These are phyloP conservation scores for Parazoanthus atlanticus DNA, from an alignment of 92 coral and sea anemone genomes.

Conservation along the genomic window DNA sequence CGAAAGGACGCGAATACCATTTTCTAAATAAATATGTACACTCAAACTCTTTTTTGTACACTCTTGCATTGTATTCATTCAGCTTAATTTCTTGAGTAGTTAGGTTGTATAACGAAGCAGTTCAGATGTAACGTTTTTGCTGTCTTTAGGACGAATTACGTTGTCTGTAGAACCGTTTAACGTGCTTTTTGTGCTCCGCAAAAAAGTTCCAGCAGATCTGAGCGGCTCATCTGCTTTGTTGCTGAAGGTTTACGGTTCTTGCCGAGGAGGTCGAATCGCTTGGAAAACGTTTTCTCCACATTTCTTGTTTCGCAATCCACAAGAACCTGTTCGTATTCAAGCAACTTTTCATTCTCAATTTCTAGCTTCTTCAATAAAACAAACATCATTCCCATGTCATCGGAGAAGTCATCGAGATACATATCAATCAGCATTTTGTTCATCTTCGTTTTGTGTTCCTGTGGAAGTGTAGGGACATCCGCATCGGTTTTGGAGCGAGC, in stretches of 20 bases:
- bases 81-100: too few relatives aligned
- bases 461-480: constrained; percentile 29
- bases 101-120: too few relatives aligned
- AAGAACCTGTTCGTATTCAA: constrained; percentile 16
- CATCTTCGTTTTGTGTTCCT: constrained; percentile 22
- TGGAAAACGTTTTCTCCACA: constrained; percentile 30
- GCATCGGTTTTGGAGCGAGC: constrained; percentile 42
- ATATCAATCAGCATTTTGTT: constrained; percentile 34
- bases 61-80: too few relatives aligned
- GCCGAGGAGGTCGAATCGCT: constrained; percentile 32
- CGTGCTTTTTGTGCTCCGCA: neutral
- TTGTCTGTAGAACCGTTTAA: neutral
- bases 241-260: constrained; percentile 24
- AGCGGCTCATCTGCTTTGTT: neutral
- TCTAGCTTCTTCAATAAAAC: constrained; percentile 38
- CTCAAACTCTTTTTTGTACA: too few relatives aligned
- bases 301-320: constrained; percentile 29
- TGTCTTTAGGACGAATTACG: too few relatives aligned
- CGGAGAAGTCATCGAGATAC: constrained; percentile 33
- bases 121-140: too few relatives aligned
- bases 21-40: too few relatives aligned
- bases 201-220: neutral
- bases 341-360: constrained; percentile 24
- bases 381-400: constrained; percentile 40
- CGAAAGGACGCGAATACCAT: too few relatives aligned